Conservation (phyloP, 2,797 vertebrate species). For the Diplodus puntazzo region DNA sequence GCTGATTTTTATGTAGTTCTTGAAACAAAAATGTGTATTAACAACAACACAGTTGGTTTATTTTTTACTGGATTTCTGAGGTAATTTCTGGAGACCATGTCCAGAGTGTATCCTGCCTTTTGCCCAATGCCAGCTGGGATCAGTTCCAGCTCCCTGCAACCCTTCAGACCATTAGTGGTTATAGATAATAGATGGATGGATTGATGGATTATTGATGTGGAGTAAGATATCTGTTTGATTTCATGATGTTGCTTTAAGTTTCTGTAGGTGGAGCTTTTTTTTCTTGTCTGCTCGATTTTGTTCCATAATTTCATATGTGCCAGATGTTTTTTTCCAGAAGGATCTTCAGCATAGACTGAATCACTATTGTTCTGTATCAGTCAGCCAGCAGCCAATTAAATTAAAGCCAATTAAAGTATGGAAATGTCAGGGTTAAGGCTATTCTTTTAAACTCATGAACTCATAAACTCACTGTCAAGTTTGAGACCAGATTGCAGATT, state of each 20-base stretch:
- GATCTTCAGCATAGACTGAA: background rate
- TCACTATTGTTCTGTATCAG: background rate
- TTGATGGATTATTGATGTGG: too few species aligned
- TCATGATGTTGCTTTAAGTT: background rate
- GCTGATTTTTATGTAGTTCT: too few species aligned
- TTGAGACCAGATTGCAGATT: conserved; percentile 3
- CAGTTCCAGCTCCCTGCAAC: too few species aligned
- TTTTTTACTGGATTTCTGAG: too few species aligned
- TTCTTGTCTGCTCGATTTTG: background rate
- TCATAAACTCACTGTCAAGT: background rate
- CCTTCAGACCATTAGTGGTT: too few species aligned
- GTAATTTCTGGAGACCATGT: too few species aligned
- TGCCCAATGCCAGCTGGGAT: too few species aligned
- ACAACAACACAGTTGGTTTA: too few species aligned
- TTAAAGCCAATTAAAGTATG: too few species aligned
- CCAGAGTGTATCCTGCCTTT: too few species aligned
- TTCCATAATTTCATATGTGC: background rate
- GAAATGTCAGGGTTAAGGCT: background rate
- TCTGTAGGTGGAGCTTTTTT: background rate
- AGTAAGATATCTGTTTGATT: too few species aligned
- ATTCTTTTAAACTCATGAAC: background rate
- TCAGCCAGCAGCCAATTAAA: background rate
- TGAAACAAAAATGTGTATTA: background rate
- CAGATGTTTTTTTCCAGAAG: background rate
- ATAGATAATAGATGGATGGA: too few species aligned